Evolutionary conservation across 2,113 vertebrate genomes (phyloP).

Genomic region (Chlorocebus sabaeus): DNA sequence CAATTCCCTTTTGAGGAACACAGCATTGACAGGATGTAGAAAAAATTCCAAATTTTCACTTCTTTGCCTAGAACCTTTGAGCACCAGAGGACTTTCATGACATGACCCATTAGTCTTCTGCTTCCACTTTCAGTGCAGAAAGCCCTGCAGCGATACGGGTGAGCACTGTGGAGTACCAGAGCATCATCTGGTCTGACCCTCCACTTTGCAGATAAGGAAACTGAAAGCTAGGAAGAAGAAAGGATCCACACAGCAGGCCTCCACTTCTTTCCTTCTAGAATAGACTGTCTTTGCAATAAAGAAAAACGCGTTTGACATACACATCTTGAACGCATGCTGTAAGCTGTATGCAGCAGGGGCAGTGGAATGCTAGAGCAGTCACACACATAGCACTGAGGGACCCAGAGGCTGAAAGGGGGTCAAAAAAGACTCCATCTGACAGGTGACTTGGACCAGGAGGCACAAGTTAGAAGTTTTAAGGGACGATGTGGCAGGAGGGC

Average conservation of each 20-base stretch:
- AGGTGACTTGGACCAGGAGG: neutral
- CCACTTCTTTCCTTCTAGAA: neutral
- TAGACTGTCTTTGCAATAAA: neutral
- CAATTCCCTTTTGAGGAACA: neutral
- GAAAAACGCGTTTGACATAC: neutral
- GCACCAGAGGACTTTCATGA: neutral
- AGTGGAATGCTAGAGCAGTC: neutral
- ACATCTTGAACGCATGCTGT: neutral
- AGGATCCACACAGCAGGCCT: neutral
- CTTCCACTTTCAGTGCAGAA: neutral
- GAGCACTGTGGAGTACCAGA: neutral
- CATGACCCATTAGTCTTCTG: neutral
- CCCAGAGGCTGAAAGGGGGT: neutral
- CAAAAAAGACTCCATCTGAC: neutral
- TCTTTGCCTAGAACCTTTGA: neutral
- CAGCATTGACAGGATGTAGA: neutral
- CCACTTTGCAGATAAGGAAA: neutral
- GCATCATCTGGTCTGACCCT: neutral
- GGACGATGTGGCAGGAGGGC: neutral
- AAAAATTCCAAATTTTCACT: neutral
- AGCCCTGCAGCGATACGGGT: neutral
- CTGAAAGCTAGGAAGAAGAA: neutral
- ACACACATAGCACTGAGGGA: neutral
- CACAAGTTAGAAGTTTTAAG: neutral
- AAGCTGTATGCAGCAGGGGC: neutral